A percentile compares a stretch with the other conserved stretches of the same genome.
These are phyloP conservation scores for Gymnarchus niloticus DNA, from an alignment of 2,113 vertebrate genomes.

Conservation along the genomic window DNA sequence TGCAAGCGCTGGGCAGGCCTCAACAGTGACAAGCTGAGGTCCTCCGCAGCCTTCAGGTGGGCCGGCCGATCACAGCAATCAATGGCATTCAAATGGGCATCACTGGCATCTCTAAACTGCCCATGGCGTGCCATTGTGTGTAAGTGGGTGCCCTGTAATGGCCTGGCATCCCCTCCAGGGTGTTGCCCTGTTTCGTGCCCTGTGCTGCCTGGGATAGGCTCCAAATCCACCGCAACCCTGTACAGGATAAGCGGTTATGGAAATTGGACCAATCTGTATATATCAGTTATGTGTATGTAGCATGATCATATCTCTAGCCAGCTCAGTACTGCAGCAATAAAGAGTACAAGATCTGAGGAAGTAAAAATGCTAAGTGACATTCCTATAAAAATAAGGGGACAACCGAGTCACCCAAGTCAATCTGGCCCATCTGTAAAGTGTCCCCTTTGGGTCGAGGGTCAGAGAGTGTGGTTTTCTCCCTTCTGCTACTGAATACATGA, in stretches of 20 bases:
- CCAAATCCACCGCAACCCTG: not conserved
- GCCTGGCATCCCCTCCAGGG: not conserved
- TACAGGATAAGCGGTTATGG: not conserved
- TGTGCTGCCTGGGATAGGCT: not conserved
- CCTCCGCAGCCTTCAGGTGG: not conserved
- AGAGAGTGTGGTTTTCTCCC: not conserved
- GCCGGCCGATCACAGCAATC: not conserved
- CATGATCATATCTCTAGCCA: not conserved
- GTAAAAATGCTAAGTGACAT: not conserved
- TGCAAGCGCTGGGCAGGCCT: not conserved
- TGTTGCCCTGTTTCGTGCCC: not conserved
- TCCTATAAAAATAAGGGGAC: too few relatives aligned
- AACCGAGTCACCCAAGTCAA: not conserved
- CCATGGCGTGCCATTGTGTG: too few relatives aligned
- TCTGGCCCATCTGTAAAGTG: not conserved
- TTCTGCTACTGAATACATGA: not conserved
- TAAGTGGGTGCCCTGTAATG: not conserved
- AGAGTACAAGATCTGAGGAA: not conserved
- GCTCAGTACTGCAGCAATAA: not conserved
- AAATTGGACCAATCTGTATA: not conserved
- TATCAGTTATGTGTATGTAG: not conserved
- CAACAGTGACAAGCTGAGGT: not conserved
- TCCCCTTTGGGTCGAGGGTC: not conserved
- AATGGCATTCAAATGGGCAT: not conserved
- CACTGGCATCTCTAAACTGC: not conserved